phyloP scores from a whole-genome alignment of 2,888 invertebrate genomes.

The Drosophila eohydei region DNA sequence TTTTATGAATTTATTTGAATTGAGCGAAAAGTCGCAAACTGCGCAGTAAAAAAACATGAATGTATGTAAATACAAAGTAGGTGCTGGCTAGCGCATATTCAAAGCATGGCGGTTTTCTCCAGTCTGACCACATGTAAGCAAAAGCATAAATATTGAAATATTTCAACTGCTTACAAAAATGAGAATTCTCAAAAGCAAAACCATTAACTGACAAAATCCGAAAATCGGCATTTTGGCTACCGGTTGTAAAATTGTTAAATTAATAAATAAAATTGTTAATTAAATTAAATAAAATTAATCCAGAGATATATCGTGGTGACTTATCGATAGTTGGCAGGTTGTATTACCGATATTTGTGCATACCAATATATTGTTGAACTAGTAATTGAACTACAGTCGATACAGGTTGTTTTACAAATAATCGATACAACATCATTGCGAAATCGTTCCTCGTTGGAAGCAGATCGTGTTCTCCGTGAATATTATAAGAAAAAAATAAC shows the following conservation, averaged over 20 bases:
- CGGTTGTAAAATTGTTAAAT: too few relatives aligned
- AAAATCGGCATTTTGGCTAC: too few relatives aligned
- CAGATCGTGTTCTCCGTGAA: slow-evolving; percentile 18
- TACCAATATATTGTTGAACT: background rate
- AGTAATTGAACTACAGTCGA: slow-evolving; percentile 5
- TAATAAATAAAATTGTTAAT: too few relatives aligned
- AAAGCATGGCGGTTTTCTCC: background rate
- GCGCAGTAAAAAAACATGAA: background rate
- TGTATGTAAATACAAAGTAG: slow-evolving; percentile 1
- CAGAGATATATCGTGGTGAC: background rate
- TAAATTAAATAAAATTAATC: background rate
- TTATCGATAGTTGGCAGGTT: background rate
- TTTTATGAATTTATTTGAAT: slow-evolving; percentile 18
- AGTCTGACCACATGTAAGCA: background rate
- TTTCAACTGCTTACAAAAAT: background rate
- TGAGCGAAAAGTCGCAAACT: slow-evolving; percentile 21
- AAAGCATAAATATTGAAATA: slow-evolving; percentile 11
- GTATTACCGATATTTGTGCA: background rate
- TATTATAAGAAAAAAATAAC: background rate
- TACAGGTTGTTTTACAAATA: background rate
- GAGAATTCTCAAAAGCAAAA: too few relatives aligned
- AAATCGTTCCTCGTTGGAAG: slow-evolving; percentile 20
- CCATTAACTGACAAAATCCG: too few relatives aligned
- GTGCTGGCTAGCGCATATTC: background rate
- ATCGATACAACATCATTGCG: slow-evolving; percentile 36